Percentiles rank a stretch among this genome's conserved stretches.
phyloP scores from a whole-genome alignment of 2,797 vertebrate species.

The Cryptoprocta ferox region DNA sequence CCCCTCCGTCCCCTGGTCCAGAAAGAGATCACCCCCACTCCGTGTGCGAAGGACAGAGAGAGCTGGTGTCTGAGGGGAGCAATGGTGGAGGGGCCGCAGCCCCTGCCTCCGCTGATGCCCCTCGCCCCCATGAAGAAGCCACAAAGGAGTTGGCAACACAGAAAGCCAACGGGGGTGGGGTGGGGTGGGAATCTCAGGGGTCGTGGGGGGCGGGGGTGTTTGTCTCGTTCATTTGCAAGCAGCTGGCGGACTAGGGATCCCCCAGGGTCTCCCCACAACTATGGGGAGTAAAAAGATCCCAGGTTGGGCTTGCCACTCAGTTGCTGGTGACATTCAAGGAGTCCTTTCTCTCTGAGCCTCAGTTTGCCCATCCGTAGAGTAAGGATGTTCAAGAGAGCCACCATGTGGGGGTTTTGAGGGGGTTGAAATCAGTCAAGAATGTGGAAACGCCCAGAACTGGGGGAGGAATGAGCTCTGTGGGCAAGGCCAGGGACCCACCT shows the following conservation, averaged over 20 bases:
- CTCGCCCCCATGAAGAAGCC: neutral
- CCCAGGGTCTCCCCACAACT: neutral
- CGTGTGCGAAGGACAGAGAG: neutral
- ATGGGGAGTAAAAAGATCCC: neutral
- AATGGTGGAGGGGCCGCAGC: fast-evolving
- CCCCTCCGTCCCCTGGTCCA: neutral
- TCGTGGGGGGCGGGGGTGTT: fast-evolving
- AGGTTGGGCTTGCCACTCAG: neutral
- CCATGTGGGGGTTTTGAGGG: neutral
- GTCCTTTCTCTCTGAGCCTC: neutral
- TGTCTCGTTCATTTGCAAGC: neutral
- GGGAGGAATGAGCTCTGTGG: neutral
- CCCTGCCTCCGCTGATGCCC: neutral
- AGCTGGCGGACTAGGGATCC: neutral
- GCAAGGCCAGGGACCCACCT: neutral
- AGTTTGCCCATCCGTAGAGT: neutral
- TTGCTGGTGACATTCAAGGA: fast-evolving
- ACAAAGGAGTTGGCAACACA: neutral
- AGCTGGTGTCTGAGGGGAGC: neutral
- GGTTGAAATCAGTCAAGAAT: neutral
- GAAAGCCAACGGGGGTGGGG: neutral
- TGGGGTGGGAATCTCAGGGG: too few species aligned
- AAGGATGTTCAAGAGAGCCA: neutral
- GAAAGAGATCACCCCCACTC: neutral
- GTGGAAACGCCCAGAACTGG: neutral